Conservation (phyloP, 1,140 invertebrate genomes). For the Mamestra configurata region DNA sequence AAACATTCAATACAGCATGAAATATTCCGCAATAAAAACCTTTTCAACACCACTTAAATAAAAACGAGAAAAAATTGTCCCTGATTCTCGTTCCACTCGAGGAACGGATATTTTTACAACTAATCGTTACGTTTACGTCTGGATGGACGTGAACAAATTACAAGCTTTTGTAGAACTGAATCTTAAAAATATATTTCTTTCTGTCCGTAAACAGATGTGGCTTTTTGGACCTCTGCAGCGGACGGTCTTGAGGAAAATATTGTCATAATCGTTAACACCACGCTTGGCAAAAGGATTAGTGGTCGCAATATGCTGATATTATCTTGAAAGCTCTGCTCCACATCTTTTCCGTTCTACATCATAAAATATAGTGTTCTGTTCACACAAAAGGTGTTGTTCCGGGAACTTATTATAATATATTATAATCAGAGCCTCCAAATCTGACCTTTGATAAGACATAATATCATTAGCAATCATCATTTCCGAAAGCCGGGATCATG, state of each 20-base stretch:
- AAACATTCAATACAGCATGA: conserved; percentile 18
- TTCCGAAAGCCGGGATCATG: not conserved
- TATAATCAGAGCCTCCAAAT: not conserved
- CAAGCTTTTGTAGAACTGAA: conserved; percentile 12
- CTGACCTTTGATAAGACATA: conserved; percentile 9
- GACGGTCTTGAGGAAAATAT: conserved; percentile 1
- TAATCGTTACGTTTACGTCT: conserved; percentile 27
- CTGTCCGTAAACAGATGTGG: conserved; percentile 7
- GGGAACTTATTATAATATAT: not conserved
- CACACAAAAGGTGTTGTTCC: not conserved
- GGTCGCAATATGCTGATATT: not conserved
- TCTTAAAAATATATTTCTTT: conserved; percentile 22
- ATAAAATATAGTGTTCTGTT: not conserved
- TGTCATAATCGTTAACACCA: conserved; percentile 5
- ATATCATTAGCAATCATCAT: conserved; percentile 7
- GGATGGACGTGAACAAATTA: conserved; percentile 41
- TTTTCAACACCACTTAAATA: conserved; percentile 41
- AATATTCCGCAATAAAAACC: conserved; percentile 35
- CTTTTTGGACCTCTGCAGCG: not conserved
- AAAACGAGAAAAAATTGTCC: conserved; percentile 27
- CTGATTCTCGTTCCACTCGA: conserved; percentile 8
- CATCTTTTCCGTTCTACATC: not conserved
- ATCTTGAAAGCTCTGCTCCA: not conserved
- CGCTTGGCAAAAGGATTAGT: not conserved
- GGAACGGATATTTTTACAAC: conserved; percentile 30